A percentile compares a stretch with the other conserved stretches of the same genome.
Conservation (phyloP, 2,888 invertebrate species). For the Meandrusa payeni region DNA sequence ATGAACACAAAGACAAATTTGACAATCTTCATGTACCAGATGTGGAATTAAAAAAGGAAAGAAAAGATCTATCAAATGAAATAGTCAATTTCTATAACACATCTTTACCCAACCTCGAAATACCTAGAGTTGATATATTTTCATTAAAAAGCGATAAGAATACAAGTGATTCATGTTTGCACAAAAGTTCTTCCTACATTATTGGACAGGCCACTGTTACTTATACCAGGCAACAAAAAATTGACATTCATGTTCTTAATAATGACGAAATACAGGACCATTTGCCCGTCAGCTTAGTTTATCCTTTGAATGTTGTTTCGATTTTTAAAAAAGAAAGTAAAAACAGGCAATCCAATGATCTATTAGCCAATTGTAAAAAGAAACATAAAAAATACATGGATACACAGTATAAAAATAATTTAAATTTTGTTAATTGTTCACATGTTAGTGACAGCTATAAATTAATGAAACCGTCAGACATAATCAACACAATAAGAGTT, state of each 20-base stretch:
- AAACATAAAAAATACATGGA: slow-evolving; percentile 31
- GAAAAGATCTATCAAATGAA: slow-evolving; percentile 42
- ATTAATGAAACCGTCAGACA: slow-evolving; percentile 70
- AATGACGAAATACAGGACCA: slow-evolving; percentile 41
- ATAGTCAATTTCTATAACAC: slow-evolving; percentile 39
- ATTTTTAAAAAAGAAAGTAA: slow-evolving; percentile 57
- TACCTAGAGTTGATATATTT: slow-evolving; percentile 39
- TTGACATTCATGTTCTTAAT: slow-evolving; percentile 61
- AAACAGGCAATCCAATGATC: slow-evolving; percentile 30
- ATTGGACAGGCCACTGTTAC: slow-evolving; percentile 64
- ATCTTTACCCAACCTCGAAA: slow-evolving; percentile 48
- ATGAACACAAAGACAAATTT: slow-evolving; percentile 43
- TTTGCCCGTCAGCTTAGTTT: slow-evolving; percentile 47
- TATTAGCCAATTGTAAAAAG: slow-evolving; percentile 26
- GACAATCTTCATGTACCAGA: slow-evolving; percentile 70
- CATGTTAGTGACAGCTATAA: slow-evolving; percentile 49
- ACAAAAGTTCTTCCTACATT: slow-evolving; percentile 53
- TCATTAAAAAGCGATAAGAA: slow-evolving; percentile 37
- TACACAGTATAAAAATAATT: slow-evolving; percentile 36
- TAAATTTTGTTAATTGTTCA: slow-evolving; percentile 51
- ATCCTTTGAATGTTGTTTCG: slow-evolving; percentile 65
- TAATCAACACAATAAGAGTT: slow-evolving; percentile 67
- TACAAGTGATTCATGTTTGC: slow-evolving; percentile 37
- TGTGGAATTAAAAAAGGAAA: slow-evolving; percentile 61
- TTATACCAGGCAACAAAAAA: slow-evolving; percentile 64